Evolutionary conservation across 1,140 invertebrate species (phyloP), one percentile per base, ranked within the genome.

Genomic region (Drosophila tristis): DNA sequence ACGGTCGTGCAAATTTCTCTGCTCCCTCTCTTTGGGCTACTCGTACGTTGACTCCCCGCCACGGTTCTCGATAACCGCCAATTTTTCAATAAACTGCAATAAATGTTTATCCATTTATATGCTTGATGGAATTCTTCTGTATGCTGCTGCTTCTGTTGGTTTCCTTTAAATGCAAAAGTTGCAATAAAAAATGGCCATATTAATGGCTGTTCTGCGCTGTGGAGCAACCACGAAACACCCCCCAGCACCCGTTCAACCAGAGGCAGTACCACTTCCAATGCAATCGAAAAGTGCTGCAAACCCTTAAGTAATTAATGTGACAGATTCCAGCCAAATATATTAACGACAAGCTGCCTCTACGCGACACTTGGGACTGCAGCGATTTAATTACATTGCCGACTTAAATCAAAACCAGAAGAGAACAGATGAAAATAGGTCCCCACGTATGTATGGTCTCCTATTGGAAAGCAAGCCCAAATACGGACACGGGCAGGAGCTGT

Each of bases 61-160:
- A 25, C 60, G 49, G 57, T 54, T 35, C 29, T 42, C 68, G 71
- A 82, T 82, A 89, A 89, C 84, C 82, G 68, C 76, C 84, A 87
- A 87, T 87, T 87, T 87, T 87, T 87, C 84, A 87, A 87, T 87
- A 87, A 87, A 89, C 75, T 89, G 84, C 84, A 89, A 87, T 87
- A 87, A 87, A 87, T 87, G 79, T 89, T 87, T 70, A 82, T 79
- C 78, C 82, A 87, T 86, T 86, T 86, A 82, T 81, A 86, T 68
- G 74, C 74, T 78, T 82, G 75, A 73, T 87, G 65, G 60, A 67
- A 66, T 65, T 53, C 71, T 54, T 74, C 72, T 60, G 60, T 53
- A 72, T 48, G 68, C 43, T 72, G 66, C 42, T 72, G 47, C 63
- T 71, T 42, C 45, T 53, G 68, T 15, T 71, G 48, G 59, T 74